Base-by-base conservation (phyloP, 2,797 vertebrate species). In the Myripristis murdjan region DNA sequence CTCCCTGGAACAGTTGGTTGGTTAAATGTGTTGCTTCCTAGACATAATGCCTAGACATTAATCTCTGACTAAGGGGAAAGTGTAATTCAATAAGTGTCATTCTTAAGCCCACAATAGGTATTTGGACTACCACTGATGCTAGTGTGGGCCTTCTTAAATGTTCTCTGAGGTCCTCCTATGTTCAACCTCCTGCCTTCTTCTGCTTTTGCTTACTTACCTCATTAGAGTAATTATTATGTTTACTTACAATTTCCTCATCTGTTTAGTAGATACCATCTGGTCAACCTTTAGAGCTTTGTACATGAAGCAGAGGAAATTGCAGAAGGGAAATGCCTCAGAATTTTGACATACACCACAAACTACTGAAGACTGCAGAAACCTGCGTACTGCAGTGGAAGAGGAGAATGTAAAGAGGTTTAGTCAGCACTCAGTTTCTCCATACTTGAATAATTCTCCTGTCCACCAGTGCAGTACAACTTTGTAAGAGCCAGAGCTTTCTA, bases 131-230 rank as follows among this genome's bases (percentile, higher is more conserved):
- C 35, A 41, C 33, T 28, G 15, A 8, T 26, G 12, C 43, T 57
- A 57, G 14, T 15, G 39, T 15, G 39, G 3, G 5, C 22, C 22
- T 65, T 46, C n/a, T 62, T n/a, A n/a, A n/a, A n/a, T n/a, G n/a
- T n/a, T n/a, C n/a, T n/a, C n/a, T n/a, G n/a, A n/a, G n/a, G n/a
- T n/a, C n/a, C n/a, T n/a, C n/a, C n/a, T n/a, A n/a, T n/a, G n/a
- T n/a, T n/a, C 39, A 5, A 15, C 39, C 2, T 43, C 8, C 43
- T 53, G 20, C 61, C 57, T 65, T 62, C 22, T 47, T 14, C 39
- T 33, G 57, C 20, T 51, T 11, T 69, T 44, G 56, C 56, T 60
- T 65, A 74, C 64, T 75, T 55, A 79, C 14, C 12, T 69, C 28
- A 56, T 24, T 28, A 0, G 23, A 33, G 14, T 14, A 6, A 59